Evolutionary conservation across 30 jellyfish, hydroid and myxozoan genomes (phyloP).

Genomic region (Aurelia coerulea): DNA sequence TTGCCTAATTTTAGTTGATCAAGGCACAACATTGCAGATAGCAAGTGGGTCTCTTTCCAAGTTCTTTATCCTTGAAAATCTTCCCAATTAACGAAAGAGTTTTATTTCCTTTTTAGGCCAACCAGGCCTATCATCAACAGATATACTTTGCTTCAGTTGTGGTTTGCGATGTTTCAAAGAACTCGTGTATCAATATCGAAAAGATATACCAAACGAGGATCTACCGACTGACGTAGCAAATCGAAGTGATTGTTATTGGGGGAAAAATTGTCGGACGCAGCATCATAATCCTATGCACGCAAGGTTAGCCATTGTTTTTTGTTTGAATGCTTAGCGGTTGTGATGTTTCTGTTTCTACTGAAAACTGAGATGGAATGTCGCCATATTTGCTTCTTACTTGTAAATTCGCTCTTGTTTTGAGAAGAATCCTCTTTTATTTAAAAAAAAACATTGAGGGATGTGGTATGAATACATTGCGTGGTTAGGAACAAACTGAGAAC

Average conservation of each 20-base stretch:
- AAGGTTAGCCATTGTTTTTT: constrained; percentile 38
- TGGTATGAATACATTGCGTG: no score
- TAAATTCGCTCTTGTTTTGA: no score
- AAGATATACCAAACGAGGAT: constrained; percentile 44
- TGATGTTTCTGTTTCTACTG: no score
- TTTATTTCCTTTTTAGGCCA: constrained; percentile 4
- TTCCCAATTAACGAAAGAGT: neutral
- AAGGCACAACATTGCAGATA: neutral
- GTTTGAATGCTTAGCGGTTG: no score
- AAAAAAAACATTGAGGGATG: no score
- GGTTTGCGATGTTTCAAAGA: constrained; percentile 66
- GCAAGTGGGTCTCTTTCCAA: neutral
- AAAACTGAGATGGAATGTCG: no score
- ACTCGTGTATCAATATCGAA: constrained; percentile 68
- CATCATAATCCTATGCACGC: constrained; percentile 74
- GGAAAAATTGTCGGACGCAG: constrained; percentile 81
- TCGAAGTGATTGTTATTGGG: constrained; percentile 82
- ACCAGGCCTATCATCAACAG: constrained; percentile 34
- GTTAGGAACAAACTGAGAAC: no score
- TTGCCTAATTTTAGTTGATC: no score
- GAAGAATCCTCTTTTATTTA: no score
- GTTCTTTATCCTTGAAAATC: no score
- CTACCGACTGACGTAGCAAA: constrained; percentile 60
- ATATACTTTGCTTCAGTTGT: constrained; percentile 68
- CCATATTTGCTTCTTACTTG: no score